Percentiles rank a stretch among this genome's conserved stretches.
Conservation (phyloP, 2,797 vertebrate species). For the Myiotriccus ornatus region DNA sequence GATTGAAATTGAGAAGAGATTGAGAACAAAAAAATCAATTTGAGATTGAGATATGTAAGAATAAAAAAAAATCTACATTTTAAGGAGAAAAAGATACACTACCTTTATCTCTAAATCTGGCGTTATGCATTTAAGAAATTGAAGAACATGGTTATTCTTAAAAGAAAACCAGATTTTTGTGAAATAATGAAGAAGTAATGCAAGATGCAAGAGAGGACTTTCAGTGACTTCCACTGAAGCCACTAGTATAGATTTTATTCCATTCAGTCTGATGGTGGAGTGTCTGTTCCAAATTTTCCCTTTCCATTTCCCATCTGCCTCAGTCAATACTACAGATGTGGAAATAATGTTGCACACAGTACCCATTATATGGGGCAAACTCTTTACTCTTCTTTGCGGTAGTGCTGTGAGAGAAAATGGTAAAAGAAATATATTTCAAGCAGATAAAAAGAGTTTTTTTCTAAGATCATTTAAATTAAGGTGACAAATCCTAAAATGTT, state of each 20-base stretch:
- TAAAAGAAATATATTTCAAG: not conserved
- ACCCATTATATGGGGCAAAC: not conserved
- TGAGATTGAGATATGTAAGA: not conserved
- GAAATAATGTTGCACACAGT: not conserved
- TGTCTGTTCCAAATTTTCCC: not conserved
- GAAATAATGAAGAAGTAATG: not conserved
- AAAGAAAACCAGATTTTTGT: not conserved
- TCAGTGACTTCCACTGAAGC: not conserved
- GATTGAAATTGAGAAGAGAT: not conserved
- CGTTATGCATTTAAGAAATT: not conserved
- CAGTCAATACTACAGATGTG: not conserved
- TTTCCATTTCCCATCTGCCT: not conserved
- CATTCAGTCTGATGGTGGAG: not conserved
- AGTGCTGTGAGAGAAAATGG: not conserved
- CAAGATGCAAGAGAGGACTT: not conserved
- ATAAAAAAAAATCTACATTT: not conserved
- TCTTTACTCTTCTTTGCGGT: not conserved
- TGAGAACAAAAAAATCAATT: not conserved
- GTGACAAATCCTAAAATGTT: not conserved
- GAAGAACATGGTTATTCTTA: not conserved
- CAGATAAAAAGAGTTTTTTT: not conserved
- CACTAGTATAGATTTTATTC: not conserved
- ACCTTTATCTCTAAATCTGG: not conserved
- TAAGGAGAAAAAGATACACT: not conserved
- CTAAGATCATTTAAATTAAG: not conserved